Conservation (phyloP, 2,888 invertebrate genomes). For the Cantharis rustica region DNA sequence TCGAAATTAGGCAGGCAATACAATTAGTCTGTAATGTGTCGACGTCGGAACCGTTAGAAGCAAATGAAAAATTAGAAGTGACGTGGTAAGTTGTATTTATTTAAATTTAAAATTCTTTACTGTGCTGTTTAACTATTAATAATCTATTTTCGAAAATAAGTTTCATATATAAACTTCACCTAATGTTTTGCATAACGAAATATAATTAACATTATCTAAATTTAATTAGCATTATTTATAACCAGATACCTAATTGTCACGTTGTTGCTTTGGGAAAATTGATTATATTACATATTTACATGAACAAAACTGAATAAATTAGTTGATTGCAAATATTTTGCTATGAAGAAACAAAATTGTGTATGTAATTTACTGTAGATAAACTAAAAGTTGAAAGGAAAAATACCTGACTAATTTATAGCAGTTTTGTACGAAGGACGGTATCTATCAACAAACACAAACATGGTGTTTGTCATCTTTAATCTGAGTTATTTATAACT, state of each 20-base stretch:
- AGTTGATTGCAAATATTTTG: background rate
- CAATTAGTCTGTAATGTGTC: constrained; percentile 41
- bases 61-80: constrained; percentile 32
- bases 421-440: constrained; percentile 2
- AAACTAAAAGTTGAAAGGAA: background rate
- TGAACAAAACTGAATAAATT: background rate
- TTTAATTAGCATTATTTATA: background rate
- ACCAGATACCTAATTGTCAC: background rate
- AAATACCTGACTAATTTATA: background rate
- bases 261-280: background rate
- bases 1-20: constrained; percentile 34
- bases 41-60: constrained; percentile 14
- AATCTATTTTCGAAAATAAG: background rate
- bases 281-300: background rate
- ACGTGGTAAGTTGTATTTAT: constrained; percentile 37
- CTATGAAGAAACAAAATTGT: background rate
- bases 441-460: constrained; percentile 3
- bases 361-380: background rate
- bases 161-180: background rate
- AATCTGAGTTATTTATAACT: constrained; percentile 14
- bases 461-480: background rate
- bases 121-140: background rate
- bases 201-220: background rate
- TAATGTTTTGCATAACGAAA: background rate
- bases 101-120: background rate